phyloP scores from a whole-genome alignment of 2,797 vertebrate genomes.

The Helarctos malayanus region DNA sequence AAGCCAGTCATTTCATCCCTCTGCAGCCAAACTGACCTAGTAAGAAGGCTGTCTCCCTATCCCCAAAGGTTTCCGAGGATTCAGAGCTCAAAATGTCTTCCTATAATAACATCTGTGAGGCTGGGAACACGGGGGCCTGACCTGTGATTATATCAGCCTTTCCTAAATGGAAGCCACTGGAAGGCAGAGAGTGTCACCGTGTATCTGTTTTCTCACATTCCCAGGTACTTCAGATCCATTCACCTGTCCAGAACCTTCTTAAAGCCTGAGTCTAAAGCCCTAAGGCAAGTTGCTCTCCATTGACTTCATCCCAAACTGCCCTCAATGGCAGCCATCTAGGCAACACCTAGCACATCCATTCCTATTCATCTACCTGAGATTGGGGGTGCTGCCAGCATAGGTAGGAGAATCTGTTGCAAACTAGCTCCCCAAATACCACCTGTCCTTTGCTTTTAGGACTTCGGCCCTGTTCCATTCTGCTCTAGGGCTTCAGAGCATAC shows the following conservation, averaged over 20 bases:
- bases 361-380: not conserved
- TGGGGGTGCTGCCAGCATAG: not conserved
- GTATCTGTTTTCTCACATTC: not conserved
- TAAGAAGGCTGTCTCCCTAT: not conserved
- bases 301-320: not conserved
- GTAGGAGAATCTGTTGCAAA: not conserved
- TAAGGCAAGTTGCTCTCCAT: not conserved
- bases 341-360: not conserved
- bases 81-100: not conserved
- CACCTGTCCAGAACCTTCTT: not conserved
- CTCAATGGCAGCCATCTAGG: not conserved
- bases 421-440: too few relatives aligned
- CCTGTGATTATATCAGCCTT: not conserved
- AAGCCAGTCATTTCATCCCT: not conserved
- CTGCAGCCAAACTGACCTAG: not conserved
- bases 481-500: fast-evolving
- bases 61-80: not conserved
- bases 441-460: not conserved
- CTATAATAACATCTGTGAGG: not conserved
- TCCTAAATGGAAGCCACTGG: not conserved
- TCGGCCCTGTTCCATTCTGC: not conserved
- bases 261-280: not conserved
- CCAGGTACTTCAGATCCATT: not conserved
- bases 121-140: not conserved
- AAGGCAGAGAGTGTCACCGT: not conserved